Percentiles rank a stretch among this genome's conserved stretches.
Evolutionary conservation across 2,113 vertebrate genomes (phyloP).

Genomic region (Heterotis niloticus): DNA sequence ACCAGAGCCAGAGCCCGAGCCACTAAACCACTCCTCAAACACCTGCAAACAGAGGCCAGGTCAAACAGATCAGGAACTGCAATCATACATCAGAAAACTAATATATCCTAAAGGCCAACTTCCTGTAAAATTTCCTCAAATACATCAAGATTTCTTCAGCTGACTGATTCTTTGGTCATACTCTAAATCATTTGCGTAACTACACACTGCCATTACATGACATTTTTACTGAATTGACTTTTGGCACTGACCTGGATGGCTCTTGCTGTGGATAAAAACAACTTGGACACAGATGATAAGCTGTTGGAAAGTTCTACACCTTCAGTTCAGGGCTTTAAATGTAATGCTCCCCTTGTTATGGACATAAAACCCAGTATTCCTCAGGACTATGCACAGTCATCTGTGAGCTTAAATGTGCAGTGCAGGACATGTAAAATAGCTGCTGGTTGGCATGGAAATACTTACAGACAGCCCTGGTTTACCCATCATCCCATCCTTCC

Average conservation of each 20-base stretch:
- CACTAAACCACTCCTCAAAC: constrained; percentile 61
- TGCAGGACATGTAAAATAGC: too few species aligned
- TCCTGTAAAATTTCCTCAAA: too few species aligned
- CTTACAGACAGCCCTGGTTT: constrained; percentile 70
- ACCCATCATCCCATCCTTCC: constrained; percentile 58
- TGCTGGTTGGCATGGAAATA: constrained; percentile 15
- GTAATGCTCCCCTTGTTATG: too few species aligned
- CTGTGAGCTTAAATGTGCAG: not conserved
- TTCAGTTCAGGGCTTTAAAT: too few species aligned
- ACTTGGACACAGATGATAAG: not conserved
- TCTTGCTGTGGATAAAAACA: not conserved
- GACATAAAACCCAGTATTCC: not conserved
- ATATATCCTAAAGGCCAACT: not conserved
- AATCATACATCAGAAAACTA: not conserved
- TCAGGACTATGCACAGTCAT: not conserved
- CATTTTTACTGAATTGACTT: not conserved
- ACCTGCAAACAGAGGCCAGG: constrained; percentile 52
- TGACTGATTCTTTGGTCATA: too few species aligned
- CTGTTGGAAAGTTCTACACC: too few species aligned
- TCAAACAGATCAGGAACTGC: constrained; percentile 9
- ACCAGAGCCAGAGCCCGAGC: constrained; percentile 51
- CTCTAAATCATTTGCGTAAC: too few species aligned
- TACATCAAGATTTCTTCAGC: too few species aligned
- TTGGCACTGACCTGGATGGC: too few species aligned
- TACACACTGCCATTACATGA: not conserved